These are phyloP conservation scores for Paralvinella palmiformis DNA, from an alignment of 1,140 invertebrate genomes.

Conservation along the genomic window DNA sequence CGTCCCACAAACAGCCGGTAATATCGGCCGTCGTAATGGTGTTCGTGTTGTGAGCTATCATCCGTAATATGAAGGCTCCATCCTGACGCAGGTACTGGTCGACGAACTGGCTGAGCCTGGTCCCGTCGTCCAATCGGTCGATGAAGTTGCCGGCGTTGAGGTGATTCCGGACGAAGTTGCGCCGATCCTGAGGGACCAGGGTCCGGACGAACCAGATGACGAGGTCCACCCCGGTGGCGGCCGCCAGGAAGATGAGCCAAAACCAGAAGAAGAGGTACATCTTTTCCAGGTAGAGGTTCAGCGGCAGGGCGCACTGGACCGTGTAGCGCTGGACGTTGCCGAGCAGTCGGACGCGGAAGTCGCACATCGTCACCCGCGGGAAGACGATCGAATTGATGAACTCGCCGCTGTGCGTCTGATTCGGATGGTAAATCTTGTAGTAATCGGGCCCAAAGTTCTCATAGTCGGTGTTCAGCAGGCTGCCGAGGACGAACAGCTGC, in stretches of 20 bases:
- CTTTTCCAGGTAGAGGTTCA: conserved; percentile 43
- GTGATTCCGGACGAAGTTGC: conserved; percentile 18
- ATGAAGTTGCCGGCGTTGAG: not conserved
- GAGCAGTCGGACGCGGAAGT: conserved; percentile 53
- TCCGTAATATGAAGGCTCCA: conserved; percentile 24
- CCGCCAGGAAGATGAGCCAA: conserved; percentile 35
- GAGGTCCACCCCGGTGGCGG: conserved; percentile 13
- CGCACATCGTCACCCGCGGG: conserved; percentile 56
- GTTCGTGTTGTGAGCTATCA: conserved; percentile 37
- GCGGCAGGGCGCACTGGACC: conserved; percentile 32
- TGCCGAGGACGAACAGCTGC: conserved; percentile 23
- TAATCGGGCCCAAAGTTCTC: not conserved
- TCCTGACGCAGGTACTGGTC: conserved; percentile 22
- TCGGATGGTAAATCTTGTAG: not conserved
- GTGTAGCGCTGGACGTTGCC: conserved; percentile 49
- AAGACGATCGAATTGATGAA: conserved; percentile 37
- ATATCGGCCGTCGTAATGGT: conserved; percentile 38
- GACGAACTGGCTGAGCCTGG: conserved; percentile 7
- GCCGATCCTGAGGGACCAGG: conserved; percentile 30
- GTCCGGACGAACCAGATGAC: conserved; percentile 14
- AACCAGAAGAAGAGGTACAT: conserved; percentile 47
- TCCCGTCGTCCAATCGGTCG: not conserved
- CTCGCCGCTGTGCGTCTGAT: not conserved
- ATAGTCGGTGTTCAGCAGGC: conserved; percentile 8
- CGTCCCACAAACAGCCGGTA: conserved; percentile 13